Conservation (phyloP, 1,140 invertebrate species). For the Holcopasites calliopsidis region DNA sequence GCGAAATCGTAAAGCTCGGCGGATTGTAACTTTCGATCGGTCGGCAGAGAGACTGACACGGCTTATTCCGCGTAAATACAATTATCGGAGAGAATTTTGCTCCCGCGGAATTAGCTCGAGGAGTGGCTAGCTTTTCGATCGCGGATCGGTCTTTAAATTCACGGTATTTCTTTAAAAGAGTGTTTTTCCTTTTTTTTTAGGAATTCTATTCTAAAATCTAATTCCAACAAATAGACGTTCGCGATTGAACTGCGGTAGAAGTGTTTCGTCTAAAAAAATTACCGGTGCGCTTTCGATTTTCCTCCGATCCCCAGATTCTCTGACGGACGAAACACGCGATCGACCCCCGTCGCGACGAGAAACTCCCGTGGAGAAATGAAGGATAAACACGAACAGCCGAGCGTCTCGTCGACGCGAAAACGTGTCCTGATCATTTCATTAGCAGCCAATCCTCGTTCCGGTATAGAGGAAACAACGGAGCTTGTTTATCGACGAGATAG, state of each 20-base stretch:
- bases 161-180: too few species aligned
- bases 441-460: slow-evolving; percentile 28
- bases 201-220: background rate
- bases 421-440: slow-evolving; percentile 57
- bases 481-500: slow-evolving; percentile 53
- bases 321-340: slow-evolving; percentile 7
- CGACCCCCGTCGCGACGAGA: slow-evolving; percentile 24
- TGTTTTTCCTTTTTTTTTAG: background rate
- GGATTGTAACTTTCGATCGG: slow-evolving; percentile 23
- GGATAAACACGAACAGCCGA: slow-evolving; percentile 54
- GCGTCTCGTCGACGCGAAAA: slow-evolving; percentile 15
- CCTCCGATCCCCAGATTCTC: background rate
- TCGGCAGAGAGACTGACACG: slow-evolving; percentile 10
- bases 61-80: slow-evolving; percentile 9
- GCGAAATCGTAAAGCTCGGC: slow-evolving; percentile 4
- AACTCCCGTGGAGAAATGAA: slow-evolving; percentile 45
- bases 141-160: too few species aligned
- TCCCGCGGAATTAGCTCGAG: background rate
- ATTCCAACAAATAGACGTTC: too few species aligned
- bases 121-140: background rate
- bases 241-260: background rate
- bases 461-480: slow-evolving; percentile 14
- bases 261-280: slow-evolving; percentile 15
- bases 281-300: slow-evolving; percentile 18
- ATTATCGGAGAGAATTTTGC: background rate